phyloP scores from a whole-genome alignment of 2,113 vertebrate genomes.

The Notarius quadriscutis region DNA sequence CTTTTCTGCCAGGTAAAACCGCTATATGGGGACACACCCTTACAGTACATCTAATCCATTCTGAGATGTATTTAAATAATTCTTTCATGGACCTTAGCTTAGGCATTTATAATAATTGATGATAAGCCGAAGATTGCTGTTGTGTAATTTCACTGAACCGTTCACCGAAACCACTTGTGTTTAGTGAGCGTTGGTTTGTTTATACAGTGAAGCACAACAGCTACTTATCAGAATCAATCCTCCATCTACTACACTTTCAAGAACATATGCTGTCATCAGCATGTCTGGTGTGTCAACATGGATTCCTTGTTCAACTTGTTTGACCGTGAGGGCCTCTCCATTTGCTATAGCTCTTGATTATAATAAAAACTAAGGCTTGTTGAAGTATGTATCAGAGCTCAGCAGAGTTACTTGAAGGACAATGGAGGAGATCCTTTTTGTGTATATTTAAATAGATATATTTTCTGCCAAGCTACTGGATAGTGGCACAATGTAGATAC shows the following conservation, averaged over 20 bases:
- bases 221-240: slow-evolving; percentile 20
- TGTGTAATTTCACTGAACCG: neutral
- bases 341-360: neutral
- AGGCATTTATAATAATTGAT: neutral
- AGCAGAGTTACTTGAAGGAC: neutral
- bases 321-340: slow-evolving; percentile 19
- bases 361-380: neutral
- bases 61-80: neutral
- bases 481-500: neutral
- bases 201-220: slow-evolving; percentile 2
- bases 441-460: neutral
- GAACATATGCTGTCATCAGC: slow-evolving; percentile 41
- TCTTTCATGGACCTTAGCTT: neutral
- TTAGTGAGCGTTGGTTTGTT: slow-evolving; percentile 3
- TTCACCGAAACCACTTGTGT: neutral
- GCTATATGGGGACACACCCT: neutral
- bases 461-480: neutral
- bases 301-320: slow-evolving; percentile 31
- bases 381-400: neutral
- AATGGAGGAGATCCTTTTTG: neutral
- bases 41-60: neutral
- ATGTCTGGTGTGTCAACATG: slow-evolving; percentile 31
- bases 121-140: neutral
- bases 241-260: slow-evolving; percentile 34
- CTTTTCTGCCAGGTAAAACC: too few relatives aligned